Evolutionary conservation across 2,888 invertebrate genomes (phyloP).

Genomic region (Acleris laterana): DNA sequence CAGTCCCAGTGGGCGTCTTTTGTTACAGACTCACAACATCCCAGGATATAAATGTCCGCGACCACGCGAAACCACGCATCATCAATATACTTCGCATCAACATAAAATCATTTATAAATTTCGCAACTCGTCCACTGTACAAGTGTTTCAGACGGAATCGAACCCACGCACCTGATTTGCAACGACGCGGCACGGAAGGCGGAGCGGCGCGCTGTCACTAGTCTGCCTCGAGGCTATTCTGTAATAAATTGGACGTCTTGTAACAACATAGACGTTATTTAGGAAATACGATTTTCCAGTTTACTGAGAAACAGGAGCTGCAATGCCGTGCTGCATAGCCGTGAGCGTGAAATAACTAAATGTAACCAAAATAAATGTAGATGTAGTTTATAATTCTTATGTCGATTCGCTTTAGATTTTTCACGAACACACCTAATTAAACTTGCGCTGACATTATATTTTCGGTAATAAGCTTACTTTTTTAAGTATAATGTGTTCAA

Average conservation of each 20-base stretch:
- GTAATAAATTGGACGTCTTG: slow-evolving; percentile 26
- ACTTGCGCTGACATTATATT: no score
- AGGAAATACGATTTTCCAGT: slow-evolving; percentile 25
- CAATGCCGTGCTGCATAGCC: neutral
- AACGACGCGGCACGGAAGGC: slow-evolving; percentile 58
- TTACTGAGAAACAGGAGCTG: slow-evolving; percentile 17
- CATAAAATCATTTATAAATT: slow-evolving; percentile 63
- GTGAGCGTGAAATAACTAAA: no score
- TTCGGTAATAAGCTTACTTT: no score
- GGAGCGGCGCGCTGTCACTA: slow-evolving; percentile 59
- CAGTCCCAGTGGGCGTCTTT: slow-evolving; percentile 31
- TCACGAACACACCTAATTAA: no score
- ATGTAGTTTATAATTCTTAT: no score
- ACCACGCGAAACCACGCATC: slow-evolving; percentile 43
- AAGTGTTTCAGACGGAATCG: slow-evolving; percentile 63
- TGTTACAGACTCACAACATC: slow-evolving; percentile 23
- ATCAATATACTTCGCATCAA: slow-evolving; percentile 67
- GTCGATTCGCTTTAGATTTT: no score
- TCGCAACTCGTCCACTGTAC: slow-evolving; percentile 58
- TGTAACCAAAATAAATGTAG: no score
- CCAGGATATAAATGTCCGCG: slow-evolving; percentile 29
- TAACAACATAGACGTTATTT: slow-evolving; percentile 27
- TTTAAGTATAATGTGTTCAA: no score
- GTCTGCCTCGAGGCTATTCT: slow-evolving; percentile 40
- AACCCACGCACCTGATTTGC: slow-evolving; percentile 81